phyloP scores from a whole-genome alignment of 2,113 vertebrate species.

The Chaenocephalus aceratus region DNA sequence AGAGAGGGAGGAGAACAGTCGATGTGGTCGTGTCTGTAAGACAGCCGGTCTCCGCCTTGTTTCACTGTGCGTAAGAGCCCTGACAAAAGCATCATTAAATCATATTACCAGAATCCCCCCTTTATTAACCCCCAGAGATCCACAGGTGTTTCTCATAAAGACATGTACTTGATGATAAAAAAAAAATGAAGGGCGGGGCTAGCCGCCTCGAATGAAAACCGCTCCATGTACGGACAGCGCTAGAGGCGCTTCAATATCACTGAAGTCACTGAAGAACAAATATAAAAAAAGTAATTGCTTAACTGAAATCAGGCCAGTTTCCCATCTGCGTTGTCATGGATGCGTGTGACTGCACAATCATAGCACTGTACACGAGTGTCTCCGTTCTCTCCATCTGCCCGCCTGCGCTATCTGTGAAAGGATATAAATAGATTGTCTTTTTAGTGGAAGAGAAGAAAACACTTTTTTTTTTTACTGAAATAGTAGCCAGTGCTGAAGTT shows the following conservation, averaged over 20 bases:
- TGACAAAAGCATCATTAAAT: constrained; percentile 37
- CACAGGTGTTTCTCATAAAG: constrained; percentile 61
- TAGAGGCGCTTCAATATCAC: constrained; percentile 45
- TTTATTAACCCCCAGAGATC: constrained; percentile 40
- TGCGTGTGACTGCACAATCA: constrained; percentile 83
- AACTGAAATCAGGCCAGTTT: constrained; percentile 69
- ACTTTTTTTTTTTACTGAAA: constrained; percentile 68
- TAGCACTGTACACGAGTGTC: constrained; percentile 82
- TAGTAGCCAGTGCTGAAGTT: constrained; percentile 80
- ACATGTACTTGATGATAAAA: constrained; percentile 79
- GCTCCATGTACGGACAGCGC: constrained; percentile 45
- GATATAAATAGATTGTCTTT: constrained; percentile 80
- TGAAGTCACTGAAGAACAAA: constrained; percentile 59
- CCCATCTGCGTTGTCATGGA: constrained; percentile 67
- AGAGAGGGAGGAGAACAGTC: constrained; percentile 47
- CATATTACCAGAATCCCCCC: constrained; percentile 41
- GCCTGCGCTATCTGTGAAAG: constrained; percentile 77
- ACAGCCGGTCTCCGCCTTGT: constrained; percentile 46
- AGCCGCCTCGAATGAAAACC: constrained; percentile 42
- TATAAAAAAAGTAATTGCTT: constrained; percentile 27
- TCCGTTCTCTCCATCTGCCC: constrained; percentile 74
- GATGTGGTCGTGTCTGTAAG: constrained; percentile 60
- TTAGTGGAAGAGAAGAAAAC: constrained; percentile 80
- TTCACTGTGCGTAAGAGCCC: constrained; percentile 53
- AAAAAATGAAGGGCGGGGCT: constrained; percentile 66